Base-by-base conservation (phyloP, 2,888 invertebrate genomes). In the Arctia plantaginis region DNA sequence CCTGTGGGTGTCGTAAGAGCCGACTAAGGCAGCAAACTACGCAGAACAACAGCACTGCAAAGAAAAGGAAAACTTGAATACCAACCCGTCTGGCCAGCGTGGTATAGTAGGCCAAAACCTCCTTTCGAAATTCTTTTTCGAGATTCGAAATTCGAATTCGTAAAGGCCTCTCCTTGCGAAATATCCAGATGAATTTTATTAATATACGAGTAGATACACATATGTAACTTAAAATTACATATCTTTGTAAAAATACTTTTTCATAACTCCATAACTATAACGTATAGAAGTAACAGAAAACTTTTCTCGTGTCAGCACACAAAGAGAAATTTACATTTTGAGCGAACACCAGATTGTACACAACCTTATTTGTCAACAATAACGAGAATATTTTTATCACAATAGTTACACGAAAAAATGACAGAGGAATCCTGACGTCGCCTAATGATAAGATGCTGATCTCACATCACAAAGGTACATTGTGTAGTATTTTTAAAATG, bases 401-500 rank as follows among this genome's bases (percentile, higher is more conserved):
- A 75, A 71, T 72, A 73, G 74, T 72, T 33, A 81, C 64, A 77
- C 71, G 75, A 30, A 62, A 81, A 78, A 62, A 66, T 68, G 67
- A 81, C 35, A 65, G 67, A 41, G 67, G 67, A 68, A 66, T 71
- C 71, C 75, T 79, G 80, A 80, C 77, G 73, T 51, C 64, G 69
- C 35, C n/a, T 85, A 79, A 83, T 83, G 82, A 79, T 77, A 80
- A 76, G 79, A 69, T 74, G 73, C 72, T 70, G 70, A 79, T 79
- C 74, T 77, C 59, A 65, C 65, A 62, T 71, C 71, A 90, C 87
- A 90, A 89, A 86, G 82, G 83, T 78, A 82, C 85, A 90, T 89
- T 90, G 87, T 88, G 80, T 78, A 80, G 84, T 83, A 84, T 87
- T 88, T 87, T 87, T 86, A 87, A 86, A 87, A 87, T 82, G 83